Percentiles rank a stretch among this genome's conserved stretches.
Evolutionary conservation across 2,888 invertebrate species (phyloP).

Genomic region (Pammene aurita): DNA sequence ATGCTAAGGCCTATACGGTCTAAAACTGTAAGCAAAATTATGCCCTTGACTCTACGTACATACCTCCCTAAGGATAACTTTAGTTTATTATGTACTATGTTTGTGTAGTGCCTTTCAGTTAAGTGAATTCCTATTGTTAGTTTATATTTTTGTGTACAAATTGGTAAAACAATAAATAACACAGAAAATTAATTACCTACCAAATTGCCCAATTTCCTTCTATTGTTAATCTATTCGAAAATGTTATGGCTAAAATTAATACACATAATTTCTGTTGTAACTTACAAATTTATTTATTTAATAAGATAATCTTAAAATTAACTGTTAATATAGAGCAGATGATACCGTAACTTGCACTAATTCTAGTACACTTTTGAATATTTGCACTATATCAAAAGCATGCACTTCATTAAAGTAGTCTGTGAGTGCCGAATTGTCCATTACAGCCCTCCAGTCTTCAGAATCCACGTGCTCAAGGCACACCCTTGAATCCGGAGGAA

Average conservation of each 20-base stretch:
- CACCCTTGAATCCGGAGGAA: neutral
- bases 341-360: conserved; percentile 5
- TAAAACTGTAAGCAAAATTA: too few species aligned
- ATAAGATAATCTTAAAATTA: neutral
- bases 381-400: conserved; percentile 1
- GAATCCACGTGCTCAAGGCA: neutral
- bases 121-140: too few species aligned
- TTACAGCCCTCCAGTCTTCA: conserved; percentile 10
- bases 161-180: too few species aligned
- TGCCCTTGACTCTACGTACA: too few species aligned
- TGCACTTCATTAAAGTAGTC: conserved; percentile 8
- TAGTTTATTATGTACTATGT: too few species aligned
- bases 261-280: conserved; percentile 5
- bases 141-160: too few species aligned
- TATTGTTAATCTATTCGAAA: too few species aligned
- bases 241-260: neutral
- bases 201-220: too few species aligned
- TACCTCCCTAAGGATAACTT: too few species aligned
- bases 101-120: too few species aligned
- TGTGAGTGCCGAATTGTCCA: neutral
- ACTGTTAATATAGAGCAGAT: neutral
- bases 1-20: too few species aligned
- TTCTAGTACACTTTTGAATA: conserved; percentile 12
- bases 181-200: too few species aligned
- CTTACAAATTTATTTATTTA: neutral